phyloP scores from a whole-genome alignment of 2,797 vertebrate genomes.

The Epinephelus awoara region DNA sequence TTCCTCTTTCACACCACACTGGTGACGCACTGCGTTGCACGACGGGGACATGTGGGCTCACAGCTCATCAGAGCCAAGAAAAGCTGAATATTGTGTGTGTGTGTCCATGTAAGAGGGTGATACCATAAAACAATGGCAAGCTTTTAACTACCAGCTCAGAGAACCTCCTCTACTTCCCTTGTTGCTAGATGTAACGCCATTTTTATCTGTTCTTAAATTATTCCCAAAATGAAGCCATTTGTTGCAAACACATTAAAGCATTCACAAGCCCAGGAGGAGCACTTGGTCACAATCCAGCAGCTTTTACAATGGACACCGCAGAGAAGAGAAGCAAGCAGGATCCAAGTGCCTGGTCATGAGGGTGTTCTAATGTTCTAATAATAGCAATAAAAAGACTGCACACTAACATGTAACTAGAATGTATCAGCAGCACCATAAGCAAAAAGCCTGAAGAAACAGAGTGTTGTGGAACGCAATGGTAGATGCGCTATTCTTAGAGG shows the following conservation, averaged over 20 bases:
- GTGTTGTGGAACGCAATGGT: conserved; percentile 26
- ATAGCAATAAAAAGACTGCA: conserved; percentile 18
- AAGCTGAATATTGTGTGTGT: conserved; percentile 52
- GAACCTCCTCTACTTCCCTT: conserved; percentile 35
- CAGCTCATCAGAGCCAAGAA: conserved; percentile 67
- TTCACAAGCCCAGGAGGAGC: conserved; percentile 33
- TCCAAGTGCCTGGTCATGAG: conserved; percentile 3
- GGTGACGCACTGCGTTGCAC: conserved; percentile 54
- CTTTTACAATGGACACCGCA: conserved; percentile 54
- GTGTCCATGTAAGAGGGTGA: conserved; percentile 27
- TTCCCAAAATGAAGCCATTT: conserved; percentile 44
- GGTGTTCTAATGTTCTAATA: conserved; percentile 7
- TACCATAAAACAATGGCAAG: conserved; percentile 52
- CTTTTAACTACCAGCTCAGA: conserved; percentile 52
- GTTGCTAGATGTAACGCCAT: conserved; percentile 24
- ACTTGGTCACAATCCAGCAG: conserved; percentile 51
- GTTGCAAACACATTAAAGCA: conserved; percentile 17
- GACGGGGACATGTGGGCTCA: conserved; percentile 71
- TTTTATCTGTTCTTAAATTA: conserved; percentile 37
- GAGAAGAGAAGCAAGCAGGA: conserved; percentile 19
- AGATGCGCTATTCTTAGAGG: conserved; percentile 63
- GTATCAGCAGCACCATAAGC: neutral
- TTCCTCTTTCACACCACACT: conserved; percentile 55
- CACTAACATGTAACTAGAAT: conserved; percentile 1
- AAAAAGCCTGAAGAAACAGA: conserved; percentile 1